Conservation (phyloP, 2,797 vertebrate genomes). For the Gymnothorax javanicus region DNA sequence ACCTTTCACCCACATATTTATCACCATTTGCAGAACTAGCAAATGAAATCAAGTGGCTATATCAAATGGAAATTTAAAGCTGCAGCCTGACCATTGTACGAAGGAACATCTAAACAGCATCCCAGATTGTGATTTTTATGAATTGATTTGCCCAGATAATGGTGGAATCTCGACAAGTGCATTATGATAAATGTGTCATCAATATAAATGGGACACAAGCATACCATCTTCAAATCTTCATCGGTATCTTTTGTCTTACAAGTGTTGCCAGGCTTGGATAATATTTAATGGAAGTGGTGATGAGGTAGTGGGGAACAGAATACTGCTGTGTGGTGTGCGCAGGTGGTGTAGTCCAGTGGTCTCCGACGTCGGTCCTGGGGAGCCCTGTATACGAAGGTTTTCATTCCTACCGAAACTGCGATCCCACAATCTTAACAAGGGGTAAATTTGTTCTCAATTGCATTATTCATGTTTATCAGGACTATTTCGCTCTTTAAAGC, state of each 20-base stretch:
- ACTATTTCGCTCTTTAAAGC: no score
- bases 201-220: not conserved
- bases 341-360: not conserved
- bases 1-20: slow-evolving; percentile 30
- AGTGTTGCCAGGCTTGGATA: not conserved
- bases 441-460: no score
- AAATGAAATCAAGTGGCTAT: slow-evolving; percentile 49
- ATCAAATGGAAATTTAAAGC: slow-evolving; percentile 46
- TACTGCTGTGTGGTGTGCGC: not conserved
- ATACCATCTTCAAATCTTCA: not conserved
- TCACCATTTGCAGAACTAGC: slow-evolving; percentile 40
- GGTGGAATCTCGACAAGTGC: not conserved
- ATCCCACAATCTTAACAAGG: no score
- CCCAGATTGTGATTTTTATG: not conserved
- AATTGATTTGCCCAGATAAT: not conserved
- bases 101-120: not conserved
- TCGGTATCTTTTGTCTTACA: not conserved
- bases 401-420: no score
- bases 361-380: no score
- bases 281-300: not conserved
- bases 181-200: not conserved
- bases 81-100: slow-evolving; percentile 30
- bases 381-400: no score
- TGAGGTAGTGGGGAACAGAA: not conserved
- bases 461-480: no score